Base-by-base conservation (phyloP, 2,888 invertebrate genomes). In the Trilocha varians region DNA sequence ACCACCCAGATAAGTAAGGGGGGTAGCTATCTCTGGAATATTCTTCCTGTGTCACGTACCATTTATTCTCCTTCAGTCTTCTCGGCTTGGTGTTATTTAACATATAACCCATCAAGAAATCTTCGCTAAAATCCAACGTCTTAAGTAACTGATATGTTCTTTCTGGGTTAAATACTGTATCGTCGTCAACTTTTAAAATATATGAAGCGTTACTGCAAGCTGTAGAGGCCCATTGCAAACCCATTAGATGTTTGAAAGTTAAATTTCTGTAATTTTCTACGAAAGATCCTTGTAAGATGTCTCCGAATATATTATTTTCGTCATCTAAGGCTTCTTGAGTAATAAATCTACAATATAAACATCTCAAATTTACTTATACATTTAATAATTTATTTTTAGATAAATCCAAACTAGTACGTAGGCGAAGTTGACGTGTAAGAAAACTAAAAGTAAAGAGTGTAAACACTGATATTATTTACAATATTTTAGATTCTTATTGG, bases 211-310 rank as follows among this genome's bases (percentile, higher is more conserved):
- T 73, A 1, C 59, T 60, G 58, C 94, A 95, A 55, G 84, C 78
- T n/a, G 75, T 75, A 0, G 87, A 77, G 0, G 89, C 91, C 94
- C 94, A 95, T 53, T 88, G 88, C 32, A 95, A 67, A 0, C 94
- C 94, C 93, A 94, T 94, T 0, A 92, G 67, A 60, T 95, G 94
- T 71, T 95, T 95, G 55, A 91, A 91, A 3, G 93, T 94, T n/a
- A 95, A 72, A 70, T 95, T 94, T 57, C 89, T 87, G 57, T 95
- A 95, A 36, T 91, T 89, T 75, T 95, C 95, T 1, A 80, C 44
- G 61, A 95, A 95, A 55, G 90, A 89, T 4, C 94, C 94, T 77
- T 94, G 93, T 9, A 94, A 65, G 14, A 94, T 79, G 57, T 94
- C 94, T 3, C 87, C 85, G 69, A 89, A 92, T 38, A 86, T 78